Base-by-base conservation (phyloP, 2,113 vertebrate species). In the Cinclus mexicanus region DNA sequence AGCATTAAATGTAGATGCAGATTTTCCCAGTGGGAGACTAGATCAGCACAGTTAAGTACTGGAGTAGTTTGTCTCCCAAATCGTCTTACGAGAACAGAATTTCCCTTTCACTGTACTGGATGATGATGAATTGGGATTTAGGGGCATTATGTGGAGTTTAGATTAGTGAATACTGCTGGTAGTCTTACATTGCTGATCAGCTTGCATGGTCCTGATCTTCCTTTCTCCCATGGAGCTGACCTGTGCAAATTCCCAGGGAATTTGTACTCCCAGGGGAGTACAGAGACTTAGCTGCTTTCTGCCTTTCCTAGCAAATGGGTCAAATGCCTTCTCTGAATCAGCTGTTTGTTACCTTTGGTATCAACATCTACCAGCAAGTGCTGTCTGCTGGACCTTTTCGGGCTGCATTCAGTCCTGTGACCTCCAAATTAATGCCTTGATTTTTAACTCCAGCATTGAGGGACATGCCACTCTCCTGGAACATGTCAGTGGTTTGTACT, bases 51-150 rank as follows among this genome's bases (percentile, higher is more conserved):
- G 76, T 83, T 84, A 75, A 83, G 60, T 82, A 64, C 47, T 80
- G 56, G 57, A 81, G 33, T 55, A 28, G 91, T 92, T 89, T 86
- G 94, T 92, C 72, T 97, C 71, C 75, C 47, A 67, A 47, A 93
- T 94, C 86, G 53, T 89, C 47, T 55, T 80, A 42, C 52, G 86
- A 79, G 89, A 60, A 46, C 25, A 89, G 87, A 87, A 56, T 67
- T 96, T 56, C 71, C 42, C 84, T 90, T 88, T 93, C 71, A 19
- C 87, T 91, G 57, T 24, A 2, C 79, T 37, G 33, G 17, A 2
- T n/a, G 83, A 16, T 33, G 82, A 42, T 87, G 79, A 93, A 78
- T 63, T 52, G 72, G 72, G 92, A 70, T 93, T 92, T 71, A 53
- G 68, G 6, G 0, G 68, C n/a, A 76, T 94, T 78, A 68, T 10